phyloP scores from a whole-genome alignment of 2,888 invertebrate species.

The Yponomeuta cagnagella region DNA sequence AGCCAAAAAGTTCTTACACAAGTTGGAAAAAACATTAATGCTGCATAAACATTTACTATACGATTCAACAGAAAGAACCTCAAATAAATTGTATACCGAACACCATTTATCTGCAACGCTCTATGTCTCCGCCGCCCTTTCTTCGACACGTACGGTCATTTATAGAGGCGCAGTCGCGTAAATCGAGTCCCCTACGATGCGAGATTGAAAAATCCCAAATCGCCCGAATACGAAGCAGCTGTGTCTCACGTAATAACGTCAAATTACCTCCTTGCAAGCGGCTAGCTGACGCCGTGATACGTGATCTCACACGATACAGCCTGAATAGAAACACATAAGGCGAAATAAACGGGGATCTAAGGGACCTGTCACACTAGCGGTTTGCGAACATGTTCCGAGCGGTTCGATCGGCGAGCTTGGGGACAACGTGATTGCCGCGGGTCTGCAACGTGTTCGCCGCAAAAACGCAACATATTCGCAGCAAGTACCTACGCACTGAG shows the following conservation, averaged over 20 bases:
- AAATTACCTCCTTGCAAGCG: slow-evolving; percentile 38
- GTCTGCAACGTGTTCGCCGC: no score
- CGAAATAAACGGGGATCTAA: background rate
- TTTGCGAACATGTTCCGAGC: no score
- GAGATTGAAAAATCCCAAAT: slow-evolving; percentile 48
- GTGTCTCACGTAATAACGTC: slow-evolving; percentile 55
- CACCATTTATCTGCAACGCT: background rate
- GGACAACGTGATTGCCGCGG: no score
- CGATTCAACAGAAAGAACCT: background rate
- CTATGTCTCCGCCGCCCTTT: background rate
- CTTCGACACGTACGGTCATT: slow-evolving; percentile 20
- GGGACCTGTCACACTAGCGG: no score
- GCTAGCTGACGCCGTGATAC: slow-evolving; percentile 42
- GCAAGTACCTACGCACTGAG: no score
- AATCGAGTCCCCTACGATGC: slow-evolving; percentile 25
- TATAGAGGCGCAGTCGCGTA: slow-evolving; percentile 19
- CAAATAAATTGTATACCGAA: background rate
- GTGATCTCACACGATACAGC: slow-evolving; percentile 35
- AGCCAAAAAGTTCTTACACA: no score
- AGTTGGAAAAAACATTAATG: no score
- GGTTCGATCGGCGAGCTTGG: no score
- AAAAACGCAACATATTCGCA: no score
- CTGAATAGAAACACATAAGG: slow-evolving; percentile 2
- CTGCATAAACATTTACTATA: no score
- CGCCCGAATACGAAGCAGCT: slow-evolving; percentile 38